phyloP scores from a whole-genome alignment of 64 coral and sea anemone genomes.

The Anthopleura sola region DNA sequence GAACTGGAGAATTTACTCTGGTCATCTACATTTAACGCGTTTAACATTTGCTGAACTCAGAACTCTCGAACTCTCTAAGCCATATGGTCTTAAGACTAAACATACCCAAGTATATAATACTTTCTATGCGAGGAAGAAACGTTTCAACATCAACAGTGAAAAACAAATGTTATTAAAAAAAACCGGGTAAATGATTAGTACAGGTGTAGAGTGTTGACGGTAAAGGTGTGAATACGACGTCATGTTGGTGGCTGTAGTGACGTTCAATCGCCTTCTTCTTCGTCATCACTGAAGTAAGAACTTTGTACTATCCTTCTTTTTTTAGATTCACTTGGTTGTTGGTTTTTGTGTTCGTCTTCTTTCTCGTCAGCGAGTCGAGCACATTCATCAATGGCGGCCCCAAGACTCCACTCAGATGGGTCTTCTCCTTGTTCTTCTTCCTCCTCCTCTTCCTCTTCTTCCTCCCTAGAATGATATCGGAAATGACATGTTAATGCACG shows the following conservation, averaged over 20 bases:
- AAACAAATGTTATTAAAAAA: too few species aligned
- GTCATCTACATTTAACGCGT: too few species aligned
- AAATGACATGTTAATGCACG: background rate
- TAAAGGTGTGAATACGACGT: background rate
- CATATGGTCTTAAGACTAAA: too few species aligned
- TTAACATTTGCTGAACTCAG: too few species aligned
- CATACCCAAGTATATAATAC: too few species aligned
- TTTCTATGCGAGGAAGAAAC: too few species aligned
- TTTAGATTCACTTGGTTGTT: background rate
- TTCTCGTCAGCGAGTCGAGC: conserved; percentile 33
- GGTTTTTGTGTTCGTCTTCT: background rate
- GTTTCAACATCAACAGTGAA: too few species aligned
- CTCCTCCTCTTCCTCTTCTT: conserved; percentile 49
- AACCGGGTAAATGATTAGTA: too few species aligned
- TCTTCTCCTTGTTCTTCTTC: conserved; percentile 59
- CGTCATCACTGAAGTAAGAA: conserved; percentile 64
- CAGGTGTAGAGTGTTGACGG: too few species aligned
- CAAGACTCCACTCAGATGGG: conserved; percentile 50
- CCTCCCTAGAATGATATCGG: background rate
- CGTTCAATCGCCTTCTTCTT: conserved; percentile 37
- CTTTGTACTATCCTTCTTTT: conserved; percentile 49
- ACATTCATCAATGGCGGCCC: conserved; percentile 55
- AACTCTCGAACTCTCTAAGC: too few species aligned
- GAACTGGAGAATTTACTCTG: too few species aligned
- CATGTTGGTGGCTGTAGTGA: background rate